Evolutionary conservation across 2,797 vertebrate genomes (phyloP), one percentile per base, ranked within the genome.

Genomic region (Amniataba percoides): DNA sequence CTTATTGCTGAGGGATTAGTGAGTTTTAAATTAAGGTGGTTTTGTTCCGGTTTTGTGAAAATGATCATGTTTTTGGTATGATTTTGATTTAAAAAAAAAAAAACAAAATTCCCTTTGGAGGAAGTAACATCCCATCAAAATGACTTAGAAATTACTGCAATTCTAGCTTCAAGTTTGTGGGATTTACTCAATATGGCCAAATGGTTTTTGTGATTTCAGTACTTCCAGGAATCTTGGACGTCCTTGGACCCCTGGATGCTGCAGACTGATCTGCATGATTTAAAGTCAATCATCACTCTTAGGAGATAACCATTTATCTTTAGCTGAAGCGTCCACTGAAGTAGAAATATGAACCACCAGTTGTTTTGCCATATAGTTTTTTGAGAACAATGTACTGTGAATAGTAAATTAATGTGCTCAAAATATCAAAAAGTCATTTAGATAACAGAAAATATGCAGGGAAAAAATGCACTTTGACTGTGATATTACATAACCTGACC

Each of bases 1-100:
- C 83, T 92, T 80, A 84, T 80, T 87, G 82, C 83, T 59, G 63
- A 82, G 27, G 87, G 91, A 93, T 93, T 93, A 92, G 87, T 71
- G 27, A 63, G 67, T 89, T 84, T 91, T 77, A 78, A 92, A 86
- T 91, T 60, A 86, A 83, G 77, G 85, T 60, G 72, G 43, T 75
- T 89, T 81, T 75, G 82, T 83, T 74, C 74, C n/a, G 9, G 27
- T 78, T 89, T 89, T 65, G 69, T 76, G 27, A 65, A 84, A 82
- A 53, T 53, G 3, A 80, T 85, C 23, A 51, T n/a, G 13, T 21
- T 72, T 85, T 78, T 71, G 34, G 10, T 68, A 8, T 31, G 12
- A 75, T 80, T 87, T 80, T 70, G 43, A 56, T 82, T 72, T 43
- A 7, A 71, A 49, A 71, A 49, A 60, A 7, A 71, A 49, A 71